These are phyloP conservation scores for Alethe castanea DNA, from an alignment of 2,113 vertebrate genomes.

Conservation along the genomic window DNA sequence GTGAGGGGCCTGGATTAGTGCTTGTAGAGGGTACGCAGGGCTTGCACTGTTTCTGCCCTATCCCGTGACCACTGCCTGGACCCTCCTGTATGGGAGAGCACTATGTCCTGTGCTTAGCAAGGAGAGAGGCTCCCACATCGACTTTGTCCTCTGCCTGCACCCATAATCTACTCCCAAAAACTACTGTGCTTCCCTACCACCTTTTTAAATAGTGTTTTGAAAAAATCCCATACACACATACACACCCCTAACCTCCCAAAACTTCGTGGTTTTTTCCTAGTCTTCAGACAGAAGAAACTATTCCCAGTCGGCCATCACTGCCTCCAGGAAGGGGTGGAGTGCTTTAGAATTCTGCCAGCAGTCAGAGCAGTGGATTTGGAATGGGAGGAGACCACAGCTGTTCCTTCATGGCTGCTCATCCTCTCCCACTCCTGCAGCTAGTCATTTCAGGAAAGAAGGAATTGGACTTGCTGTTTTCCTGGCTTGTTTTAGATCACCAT, in stretches of 20 bases:
- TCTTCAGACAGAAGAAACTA: background rate
- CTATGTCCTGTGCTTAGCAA: background rate
- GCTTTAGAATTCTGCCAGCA: background rate
- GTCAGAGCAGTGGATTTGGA: background rate
- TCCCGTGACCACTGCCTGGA: background rate
- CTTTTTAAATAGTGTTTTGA: background rate
- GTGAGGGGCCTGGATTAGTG: slow-evolving; percentile 21
- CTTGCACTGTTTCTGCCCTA: background rate
- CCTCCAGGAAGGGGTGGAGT: background rate
- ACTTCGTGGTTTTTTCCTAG: background rate
- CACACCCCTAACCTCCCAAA: background rate
- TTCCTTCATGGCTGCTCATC: slow-evolving; percentile 27
- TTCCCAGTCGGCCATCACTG: background rate
- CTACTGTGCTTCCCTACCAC: background rate
- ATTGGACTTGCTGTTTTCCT: background rate
- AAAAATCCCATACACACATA: background rate
- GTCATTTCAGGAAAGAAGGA: background rate
- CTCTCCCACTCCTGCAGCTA: slow-evolving; percentile 24
- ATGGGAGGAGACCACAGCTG: slow-evolving; percentile 5
- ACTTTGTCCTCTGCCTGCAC: background rate
- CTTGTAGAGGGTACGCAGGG: background rate
- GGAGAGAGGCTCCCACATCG: background rate
- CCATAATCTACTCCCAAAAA: background rate
- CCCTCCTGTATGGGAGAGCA: background rate
- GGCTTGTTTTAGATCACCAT: slow-evolving; percentile 15